Evolutionary conservation across 2,888 invertebrate genomes (phyloP).

Genomic region (Rhodophaea formosa): DNA sequence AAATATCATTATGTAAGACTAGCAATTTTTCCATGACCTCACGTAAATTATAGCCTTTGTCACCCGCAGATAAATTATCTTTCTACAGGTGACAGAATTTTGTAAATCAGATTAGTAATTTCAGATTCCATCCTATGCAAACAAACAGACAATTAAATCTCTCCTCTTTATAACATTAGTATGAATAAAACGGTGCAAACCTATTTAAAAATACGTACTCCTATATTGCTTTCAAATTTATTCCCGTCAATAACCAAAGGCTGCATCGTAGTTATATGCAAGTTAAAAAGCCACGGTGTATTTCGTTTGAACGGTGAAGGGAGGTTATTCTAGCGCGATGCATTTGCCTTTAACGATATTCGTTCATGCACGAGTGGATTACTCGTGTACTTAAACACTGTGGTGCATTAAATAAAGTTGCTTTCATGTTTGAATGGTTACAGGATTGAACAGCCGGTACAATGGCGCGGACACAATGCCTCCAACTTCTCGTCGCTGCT

Average conservation of each 20-base stretch:
- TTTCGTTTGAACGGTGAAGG: constrained; percentile 8
- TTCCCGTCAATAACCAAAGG: neutral
- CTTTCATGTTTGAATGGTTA: constrained; percentile 16
- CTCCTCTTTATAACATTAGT: too few relatives aligned
- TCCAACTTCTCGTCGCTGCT: neutral
- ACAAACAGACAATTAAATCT: too few relatives aligned
- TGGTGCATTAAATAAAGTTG: constrained; percentile 16
- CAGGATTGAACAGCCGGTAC: constrained; percentile 7
- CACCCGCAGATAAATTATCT: too few relatives aligned
- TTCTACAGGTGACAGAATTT: too few relatives aligned
- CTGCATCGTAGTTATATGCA: neutral
- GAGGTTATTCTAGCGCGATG: constrained; percentile 8
- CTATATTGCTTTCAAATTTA: neutral
- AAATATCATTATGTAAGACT: too few relatives aligned
- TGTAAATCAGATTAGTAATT: too few relatives aligned
- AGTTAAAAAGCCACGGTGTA: neutral
- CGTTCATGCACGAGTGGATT: constrained; percentile 10
- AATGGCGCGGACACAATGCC: constrained; percentile 2
- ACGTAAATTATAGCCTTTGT: too few relatives aligned
- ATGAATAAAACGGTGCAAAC: too few relatives aligned
- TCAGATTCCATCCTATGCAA: too few relatives aligned
- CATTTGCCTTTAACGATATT: constrained; percentile 12
- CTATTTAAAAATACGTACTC: too few relatives aligned
- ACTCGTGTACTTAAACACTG: constrained; percentile 14
- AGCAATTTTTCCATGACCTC: too few relatives aligned